Evolutionary conservation across 2,888 invertebrate genomes (phyloP).

Genomic region (Ecdyonurus torrentis): DNA sequence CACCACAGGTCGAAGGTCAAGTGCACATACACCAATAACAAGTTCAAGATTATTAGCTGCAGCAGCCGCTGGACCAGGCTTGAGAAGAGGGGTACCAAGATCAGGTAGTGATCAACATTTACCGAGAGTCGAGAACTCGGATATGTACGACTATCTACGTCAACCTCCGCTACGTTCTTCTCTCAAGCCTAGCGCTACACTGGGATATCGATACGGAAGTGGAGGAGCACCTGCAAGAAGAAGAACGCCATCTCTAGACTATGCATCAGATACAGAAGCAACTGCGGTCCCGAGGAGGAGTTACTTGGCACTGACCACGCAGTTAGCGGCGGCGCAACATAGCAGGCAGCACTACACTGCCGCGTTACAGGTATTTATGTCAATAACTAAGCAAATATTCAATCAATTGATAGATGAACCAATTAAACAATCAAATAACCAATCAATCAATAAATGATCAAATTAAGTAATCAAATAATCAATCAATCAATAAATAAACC

Average conservation of each 20-base stretch:
- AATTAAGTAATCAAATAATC: no score
- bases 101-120: slow-evolving; percentile 86
- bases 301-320: not conserved
- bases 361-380: not conserved
- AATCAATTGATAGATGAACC: no score
- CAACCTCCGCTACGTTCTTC: not conserved
- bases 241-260: slow-evolving; percentile 64
- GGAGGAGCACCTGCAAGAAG: slow-evolving; percentile 35
- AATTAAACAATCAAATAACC: no score
- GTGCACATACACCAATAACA: slow-evolving; percentile 8
- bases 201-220: not conserved
- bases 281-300: slow-evolving; percentile 29
- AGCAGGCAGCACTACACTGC: not conserved
- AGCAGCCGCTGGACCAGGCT: slow-evolving; percentile 18
- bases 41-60: slow-evolving; percentile 12
- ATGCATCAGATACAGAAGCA: slow-evolving; percentile 93
- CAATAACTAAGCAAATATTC: no score
- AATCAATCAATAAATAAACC: no score
- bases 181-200: not conserved
- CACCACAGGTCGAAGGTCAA: not conserved
- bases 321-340: not conserved
- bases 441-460: no score
- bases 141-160: slow-evolving; percentile 29
- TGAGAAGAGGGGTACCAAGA: slow-evolving; percentile 39
- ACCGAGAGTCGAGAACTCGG: slow-evolving; percentile 50